Conservation (phyloP, 2,113 vertebrate species). For the Neodontobutis hainanensis region DNA sequence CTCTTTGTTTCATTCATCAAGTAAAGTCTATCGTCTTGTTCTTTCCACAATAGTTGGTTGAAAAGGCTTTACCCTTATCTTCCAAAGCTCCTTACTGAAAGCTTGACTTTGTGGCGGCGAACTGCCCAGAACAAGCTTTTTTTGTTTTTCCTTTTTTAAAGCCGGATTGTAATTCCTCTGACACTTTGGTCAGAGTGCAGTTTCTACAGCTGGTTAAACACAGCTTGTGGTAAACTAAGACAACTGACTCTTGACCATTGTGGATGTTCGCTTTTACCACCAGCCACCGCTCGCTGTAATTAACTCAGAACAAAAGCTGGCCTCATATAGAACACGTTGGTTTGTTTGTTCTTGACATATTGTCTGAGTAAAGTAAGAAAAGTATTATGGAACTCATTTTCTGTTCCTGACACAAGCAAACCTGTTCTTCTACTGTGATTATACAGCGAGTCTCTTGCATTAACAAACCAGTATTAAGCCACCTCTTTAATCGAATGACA, state of each 20-base stretch:
- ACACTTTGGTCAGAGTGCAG: constrained; percentile 53
- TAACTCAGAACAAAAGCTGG: constrained; percentile 2
- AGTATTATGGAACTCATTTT: no score
- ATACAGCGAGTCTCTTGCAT: no score
- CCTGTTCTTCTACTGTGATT: no score
- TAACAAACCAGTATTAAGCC: no score
- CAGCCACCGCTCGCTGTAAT: constrained; percentile 32
- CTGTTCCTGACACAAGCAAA: no score
- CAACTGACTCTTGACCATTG: constrained; percentile 45
- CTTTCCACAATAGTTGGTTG: neutral
- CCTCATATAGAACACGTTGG: no score
- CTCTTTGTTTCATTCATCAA: neutral
- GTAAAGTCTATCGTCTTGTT: constrained; percentile 3
- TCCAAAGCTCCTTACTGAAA: constrained; percentile 1
- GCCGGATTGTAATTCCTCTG: constrained; percentile 34
- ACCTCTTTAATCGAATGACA: no score
- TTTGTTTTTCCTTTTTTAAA: constrained; percentile 6
- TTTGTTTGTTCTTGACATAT: no score
- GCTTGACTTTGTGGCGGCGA: constrained; percentile 27
- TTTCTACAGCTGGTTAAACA: constrained; percentile 76
- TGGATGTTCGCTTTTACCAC: constrained; percentile 30
- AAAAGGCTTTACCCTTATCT: neutral
- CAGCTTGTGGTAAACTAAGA: constrained; percentile 55
- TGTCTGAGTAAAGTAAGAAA: no score
- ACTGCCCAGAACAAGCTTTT: constrained; percentile 29